Percentiles rank a stretch among this genome's conserved stretches.
Evolutionary conservation across 2,888 invertebrate species (phyloP).

Genomic region (Maniola hyperantus): DNA sequence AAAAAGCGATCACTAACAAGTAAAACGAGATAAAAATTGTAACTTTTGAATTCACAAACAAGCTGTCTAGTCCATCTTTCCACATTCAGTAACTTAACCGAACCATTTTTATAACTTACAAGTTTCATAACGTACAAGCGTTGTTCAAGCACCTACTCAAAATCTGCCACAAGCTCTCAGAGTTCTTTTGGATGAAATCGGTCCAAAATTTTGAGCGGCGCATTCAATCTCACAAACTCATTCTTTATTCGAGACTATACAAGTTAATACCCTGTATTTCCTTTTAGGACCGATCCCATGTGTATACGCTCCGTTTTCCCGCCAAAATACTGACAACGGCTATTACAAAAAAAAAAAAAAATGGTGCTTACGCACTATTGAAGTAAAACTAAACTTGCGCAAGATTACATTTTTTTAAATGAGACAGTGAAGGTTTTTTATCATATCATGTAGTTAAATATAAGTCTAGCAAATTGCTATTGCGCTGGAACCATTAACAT

Average conservation of each 20-base stretch:
- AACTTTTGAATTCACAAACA: too few species aligned
- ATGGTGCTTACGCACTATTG: too few species aligned
- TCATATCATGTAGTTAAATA: too few species aligned
- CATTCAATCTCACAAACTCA: conserved; percentile 18
- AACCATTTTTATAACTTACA: background rate
- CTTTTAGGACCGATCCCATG: conserved; percentile 34
- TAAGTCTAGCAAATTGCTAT: too few species aligned
- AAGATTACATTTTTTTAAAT: too few species aligned
- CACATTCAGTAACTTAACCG: background rate
- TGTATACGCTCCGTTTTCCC: conserved; percentile 23
- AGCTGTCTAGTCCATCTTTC: background rate
- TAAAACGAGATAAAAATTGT: too few species aligned
- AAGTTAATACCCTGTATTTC: conserved; percentile 40
- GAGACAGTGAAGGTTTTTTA: too few species aligned
- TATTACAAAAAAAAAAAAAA: conserved; percentile 1
- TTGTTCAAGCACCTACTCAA: background rate
- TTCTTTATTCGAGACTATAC: conserved; percentile 38
- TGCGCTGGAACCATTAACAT: too few species aligned
- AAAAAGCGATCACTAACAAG: too few species aligned
- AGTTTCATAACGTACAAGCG: background rate
- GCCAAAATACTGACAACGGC: conserved; percentile 12
- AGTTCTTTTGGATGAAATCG: conserved; percentile 23
- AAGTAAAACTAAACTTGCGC: too few species aligned
- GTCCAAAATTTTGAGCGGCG: conserved; percentile 33
- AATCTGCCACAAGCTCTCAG: conserved; percentile 4